Base-by-base conservation (phyloP, 2,888 invertebrate genomes). In the Stratiomys singularior region DNA sequence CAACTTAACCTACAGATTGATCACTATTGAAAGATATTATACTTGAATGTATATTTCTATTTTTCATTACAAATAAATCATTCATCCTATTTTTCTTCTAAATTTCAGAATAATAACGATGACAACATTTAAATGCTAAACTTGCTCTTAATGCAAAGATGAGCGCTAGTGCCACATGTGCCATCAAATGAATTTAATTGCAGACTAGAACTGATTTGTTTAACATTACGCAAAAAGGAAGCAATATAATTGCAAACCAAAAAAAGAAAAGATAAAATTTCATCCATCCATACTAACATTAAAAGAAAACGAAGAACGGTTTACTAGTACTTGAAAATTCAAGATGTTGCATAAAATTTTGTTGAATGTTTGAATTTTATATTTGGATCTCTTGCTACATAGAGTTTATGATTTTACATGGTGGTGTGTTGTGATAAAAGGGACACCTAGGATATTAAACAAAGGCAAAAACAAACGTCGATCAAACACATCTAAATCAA, bases 151-250 rank as follows among this genome's bases (percentile, higher is more conserved):
- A 27, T 63, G 23, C 66, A 52, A 72, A 28, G 56, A 52, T 28
- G 76, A 69, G 18, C 37, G 37, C 67, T 52, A 44, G 66, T 60
- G 27, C 76, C 18, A 28, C 64, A 63, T 66, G 72, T 78, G 77
- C 72, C 77, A 77, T 79, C 64, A 74, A 77, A 79, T 77, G 60
- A 76, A 67, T 28, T 60, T 78, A 9, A 71, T 46, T 30, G 21
- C 25, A 5, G 25, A 21, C 58, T 60, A 60, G 58, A 5, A 18
- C 11, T 23, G 21, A 23, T 60, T 64, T 28, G 30, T 28, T 13
- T 13, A 18, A 9, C 23, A 1, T 37, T 1, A 46, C 66, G 11
- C 69, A 11, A 67, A 67, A 18, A 30, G 21, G 15, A n/a, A 44
- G 46, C 69, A 47, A 47, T 69, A 25, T 23, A 47, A 69, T 69